Evolutionary conservation across 2,888 invertebrate species (phyloP).

Genomic region (Labia minor): DNA sequence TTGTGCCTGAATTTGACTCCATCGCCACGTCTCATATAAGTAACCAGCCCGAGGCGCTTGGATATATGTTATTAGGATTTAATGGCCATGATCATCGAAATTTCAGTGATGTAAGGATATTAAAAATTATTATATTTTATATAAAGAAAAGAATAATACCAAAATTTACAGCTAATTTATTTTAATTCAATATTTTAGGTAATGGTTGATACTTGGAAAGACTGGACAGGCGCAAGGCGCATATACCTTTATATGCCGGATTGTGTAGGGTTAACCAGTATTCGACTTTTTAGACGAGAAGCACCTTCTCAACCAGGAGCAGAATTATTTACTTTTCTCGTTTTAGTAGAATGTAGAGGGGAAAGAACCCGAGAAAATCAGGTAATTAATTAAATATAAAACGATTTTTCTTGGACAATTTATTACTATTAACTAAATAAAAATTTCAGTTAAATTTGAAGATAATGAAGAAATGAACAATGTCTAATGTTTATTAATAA

Average conservation of each 20-base stretch:
- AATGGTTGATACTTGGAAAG: conserved; percentile 38
- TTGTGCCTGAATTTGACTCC: conserved; percentile 31
- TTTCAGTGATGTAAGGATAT: conserved; percentile 30
- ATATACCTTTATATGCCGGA: conserved; percentile 37
- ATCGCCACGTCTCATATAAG: conserved; percentile 20
- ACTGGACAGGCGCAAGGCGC: conserved; percentile 38
- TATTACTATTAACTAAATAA: no score
- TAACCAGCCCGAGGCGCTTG: conserved; percentile 15
- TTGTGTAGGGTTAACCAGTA: conserved; percentile 35
- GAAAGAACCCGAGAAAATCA: conserved; percentile 31
- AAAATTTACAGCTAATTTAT: neutral
- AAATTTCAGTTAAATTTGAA: no score
- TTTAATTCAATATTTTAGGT: conserved; percentile 27
- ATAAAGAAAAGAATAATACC: no score
- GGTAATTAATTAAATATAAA: conserved; percentile 27
- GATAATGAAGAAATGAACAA: no score
- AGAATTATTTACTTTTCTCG: conserved; percentile 37
- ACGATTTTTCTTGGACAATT: no score
- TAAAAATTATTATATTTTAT: neutral
- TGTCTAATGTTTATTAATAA: no score
- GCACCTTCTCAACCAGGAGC: conserved; percentile 32
- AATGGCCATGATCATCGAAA: conserved; percentile 34
- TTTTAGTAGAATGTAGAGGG: conserved; percentile 35
- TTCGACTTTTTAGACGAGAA: conserved; percentile 35
- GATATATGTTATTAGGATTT: conserved; percentile 34